A percentile compares a stretch with the other conserved stretches of the same genome.
Conservation (phyloP, 1,140 invertebrate species). For the Aphis craccivora region DNA sequence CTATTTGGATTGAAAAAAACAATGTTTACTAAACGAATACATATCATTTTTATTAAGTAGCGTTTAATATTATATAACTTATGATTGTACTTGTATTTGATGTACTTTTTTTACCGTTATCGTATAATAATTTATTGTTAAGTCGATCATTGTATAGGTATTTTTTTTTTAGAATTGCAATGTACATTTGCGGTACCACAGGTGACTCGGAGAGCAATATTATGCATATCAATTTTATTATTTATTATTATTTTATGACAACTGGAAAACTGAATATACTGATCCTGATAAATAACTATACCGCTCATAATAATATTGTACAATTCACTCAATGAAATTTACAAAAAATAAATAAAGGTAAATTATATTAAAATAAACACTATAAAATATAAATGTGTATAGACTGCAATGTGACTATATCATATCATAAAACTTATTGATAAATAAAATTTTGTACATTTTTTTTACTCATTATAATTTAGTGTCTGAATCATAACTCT, state of each 20-base stretch:
- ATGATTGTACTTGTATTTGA: background rate
- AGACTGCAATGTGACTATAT: no score
- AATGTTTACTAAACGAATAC: background rate
- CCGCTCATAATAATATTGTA: background rate
- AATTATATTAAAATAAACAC: background rate
- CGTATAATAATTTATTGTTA: background rate
- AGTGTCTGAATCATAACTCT: no score
- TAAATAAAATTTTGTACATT: no score
- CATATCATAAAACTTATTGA: no score
- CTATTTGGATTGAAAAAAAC: background rate
- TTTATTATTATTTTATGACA: background rate
- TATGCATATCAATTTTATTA: background rate
- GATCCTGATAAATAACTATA: background rate
- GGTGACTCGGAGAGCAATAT: background rate
- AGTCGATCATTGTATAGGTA: background rate
- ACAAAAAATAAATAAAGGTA: background rate
- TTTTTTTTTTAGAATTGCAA: background rate
- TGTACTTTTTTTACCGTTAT: background rate
- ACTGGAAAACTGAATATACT: background rate
- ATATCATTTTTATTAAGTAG: slow-evolving; percentile 19
- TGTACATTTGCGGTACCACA: background rate
- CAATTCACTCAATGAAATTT: background rate
- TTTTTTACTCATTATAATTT: no score
- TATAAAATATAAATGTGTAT: no score
- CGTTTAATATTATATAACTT: background rate